These are phyloP conservation scores for Gandaritis pyraliata DNA, from an alignment of 2,888 invertebrate genomes.

Conservation along the genomic window DNA sequence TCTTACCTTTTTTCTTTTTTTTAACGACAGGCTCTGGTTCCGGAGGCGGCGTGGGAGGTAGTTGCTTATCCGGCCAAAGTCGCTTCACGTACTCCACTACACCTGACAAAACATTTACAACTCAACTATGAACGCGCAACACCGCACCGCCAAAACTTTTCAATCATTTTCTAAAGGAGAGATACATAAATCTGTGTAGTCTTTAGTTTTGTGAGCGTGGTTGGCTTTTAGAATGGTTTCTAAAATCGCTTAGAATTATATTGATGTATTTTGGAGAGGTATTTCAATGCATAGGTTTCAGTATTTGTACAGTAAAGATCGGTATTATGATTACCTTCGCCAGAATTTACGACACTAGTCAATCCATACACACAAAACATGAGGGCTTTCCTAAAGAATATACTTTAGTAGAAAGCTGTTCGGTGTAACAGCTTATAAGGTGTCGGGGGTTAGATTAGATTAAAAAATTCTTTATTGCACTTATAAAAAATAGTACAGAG, in stretches of 20 bases:
- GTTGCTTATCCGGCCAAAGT: conserved; percentile 59
- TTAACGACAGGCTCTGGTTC: conserved; percentile 35
- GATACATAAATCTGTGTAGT: background rate
- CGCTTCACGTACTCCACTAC: conserved; percentile 57
- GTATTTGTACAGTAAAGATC: no score
- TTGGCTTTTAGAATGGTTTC: background rate
- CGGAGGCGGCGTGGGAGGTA: conserved; percentile 54
- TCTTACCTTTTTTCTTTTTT: conserved; percentile 31
- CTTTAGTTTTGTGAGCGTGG: background rate
- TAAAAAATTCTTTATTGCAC: no score
- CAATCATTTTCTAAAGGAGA: background rate
- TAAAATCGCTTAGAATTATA: background rate
- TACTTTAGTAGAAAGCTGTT: no score
- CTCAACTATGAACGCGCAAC: background rate
- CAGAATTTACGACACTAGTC: no score
- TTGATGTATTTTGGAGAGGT: background rate
- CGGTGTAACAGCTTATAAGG: no score
- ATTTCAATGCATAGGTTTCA: background rate
- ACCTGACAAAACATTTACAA: conserved; percentile 13
- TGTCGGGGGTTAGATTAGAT: no score
- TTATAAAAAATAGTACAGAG: no score
- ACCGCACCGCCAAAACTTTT: background rate
- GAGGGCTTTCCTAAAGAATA: no score
- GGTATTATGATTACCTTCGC: no score
- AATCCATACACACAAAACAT: no score